phyloP scores from a whole-genome alignment of 2,797 vertebrate genomes.

The Sparidentex hasta region DNA sequence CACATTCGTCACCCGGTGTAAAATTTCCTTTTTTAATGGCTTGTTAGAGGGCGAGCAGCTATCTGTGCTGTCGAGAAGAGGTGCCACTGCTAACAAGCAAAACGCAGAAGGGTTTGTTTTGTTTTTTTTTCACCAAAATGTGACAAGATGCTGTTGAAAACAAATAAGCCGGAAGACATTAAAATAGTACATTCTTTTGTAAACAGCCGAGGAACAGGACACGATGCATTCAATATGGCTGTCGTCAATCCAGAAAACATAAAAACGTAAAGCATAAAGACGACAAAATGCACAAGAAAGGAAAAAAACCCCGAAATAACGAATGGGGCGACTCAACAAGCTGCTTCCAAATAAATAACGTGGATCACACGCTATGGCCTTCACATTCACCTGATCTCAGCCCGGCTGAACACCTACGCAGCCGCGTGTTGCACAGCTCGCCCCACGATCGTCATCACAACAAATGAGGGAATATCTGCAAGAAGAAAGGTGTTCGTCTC shows the following conservation, averaged over 20 bases:
- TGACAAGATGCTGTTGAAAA: constrained; percentile 43
- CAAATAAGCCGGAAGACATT: constrained; percentile 34
- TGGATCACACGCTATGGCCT: neutral
- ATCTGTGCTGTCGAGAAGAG: constrained; percentile 17
- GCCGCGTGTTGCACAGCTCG: neutral
- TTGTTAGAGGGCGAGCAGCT: constrained; percentile 58
- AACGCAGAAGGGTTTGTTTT: constrained; percentile 3
- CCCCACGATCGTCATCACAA: neutral
- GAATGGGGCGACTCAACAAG: neutral
- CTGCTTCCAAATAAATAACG: neutral
- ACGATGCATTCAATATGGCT: neutral
- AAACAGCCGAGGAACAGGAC: constrained; percentile 9
- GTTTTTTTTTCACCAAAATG: constrained; percentile 40
- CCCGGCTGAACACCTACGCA: neutral
- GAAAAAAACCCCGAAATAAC: neutral
- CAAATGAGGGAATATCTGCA: neutral
- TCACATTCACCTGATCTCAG: neutral
- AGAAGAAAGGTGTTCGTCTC: neutral
- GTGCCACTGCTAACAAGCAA: constrained; percentile 60
- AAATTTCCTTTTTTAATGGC: constrained; percentile 57
- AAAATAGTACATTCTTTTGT: constrained; percentile 23
- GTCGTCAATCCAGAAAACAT: neutral
- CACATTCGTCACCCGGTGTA: constrained; percentile 17
- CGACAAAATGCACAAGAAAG: neutral
- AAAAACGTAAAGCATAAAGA: neutral